Evolutionary conservation across 2,113 vertebrate species (phyloP), one percentile per base, ranked within the genome.

Genomic region (Crotophaga sulcirostris): DNA sequence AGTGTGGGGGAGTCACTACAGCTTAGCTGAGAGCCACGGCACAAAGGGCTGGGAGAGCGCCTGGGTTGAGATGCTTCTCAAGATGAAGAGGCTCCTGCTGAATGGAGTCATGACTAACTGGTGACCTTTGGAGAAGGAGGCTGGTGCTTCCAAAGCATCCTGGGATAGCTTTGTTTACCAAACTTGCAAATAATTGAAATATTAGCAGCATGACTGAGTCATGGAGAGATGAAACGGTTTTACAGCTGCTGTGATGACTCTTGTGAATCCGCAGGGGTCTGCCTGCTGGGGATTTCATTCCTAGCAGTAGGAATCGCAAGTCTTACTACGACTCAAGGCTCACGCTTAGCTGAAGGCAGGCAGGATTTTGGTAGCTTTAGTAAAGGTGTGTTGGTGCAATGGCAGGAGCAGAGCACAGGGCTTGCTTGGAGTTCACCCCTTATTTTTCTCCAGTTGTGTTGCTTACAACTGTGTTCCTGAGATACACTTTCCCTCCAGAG

Each of bases 101-200:
- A 64, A 90, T 34, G 62, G 84, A 95, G 58, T 72, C 58, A 26
- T 88, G 76, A 88, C 85, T 94, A 80, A 69, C 28, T 68, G 36
- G n/a, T 77, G 66, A 72, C 67, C 76, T 86, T 92, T 88, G 66
- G 52, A 87, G 86, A 76, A 86, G 54, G 34, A 78, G 40, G 38
- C 3, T 17, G 34, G 20, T 7, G 15, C 67, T 89, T 89, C 38
- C 69, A 70, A 68, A 74, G 44, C 47, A 56, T 68, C 44, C 55
- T 55, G 87, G 79, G 93, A 90, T 36, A 90, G 58, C 75, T 93
- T 45, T 93, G 80, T 92, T 96, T 94, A 80, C 45, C 55, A 59
- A 88, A 77, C 20, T 31, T 56, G 59, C 36, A 72, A 89, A 81
- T 89, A 77, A 90, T 55, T 70, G 59, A 80, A 95, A 72, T 89